Conservation (phyloP, 1,140 invertebrate species). For the Helicorthomorpha holstii region DNA sequence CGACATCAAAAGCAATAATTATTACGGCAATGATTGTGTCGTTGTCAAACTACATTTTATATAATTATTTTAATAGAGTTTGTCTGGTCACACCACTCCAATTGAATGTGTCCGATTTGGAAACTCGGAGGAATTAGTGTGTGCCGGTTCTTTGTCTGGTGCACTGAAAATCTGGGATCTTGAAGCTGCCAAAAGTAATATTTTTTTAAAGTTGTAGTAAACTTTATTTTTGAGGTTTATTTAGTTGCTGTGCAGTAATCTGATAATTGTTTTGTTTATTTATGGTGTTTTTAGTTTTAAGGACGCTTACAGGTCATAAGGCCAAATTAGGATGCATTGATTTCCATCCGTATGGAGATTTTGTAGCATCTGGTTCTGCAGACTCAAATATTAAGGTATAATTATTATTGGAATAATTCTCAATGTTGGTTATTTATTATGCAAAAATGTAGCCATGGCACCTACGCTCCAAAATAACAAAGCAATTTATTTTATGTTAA, state of each 20-base stretch:
- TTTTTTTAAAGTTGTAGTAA: neutral
- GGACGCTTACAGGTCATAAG: constrained; percentile 86
- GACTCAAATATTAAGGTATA: constrained; percentile 68
- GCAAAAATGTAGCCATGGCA: neutral
- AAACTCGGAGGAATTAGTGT: constrained; percentile 83
- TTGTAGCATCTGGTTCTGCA: constrained; percentile 76
- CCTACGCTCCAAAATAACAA: too few species aligned
- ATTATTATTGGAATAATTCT: neutral
- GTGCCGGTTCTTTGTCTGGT: constrained; percentile 82
- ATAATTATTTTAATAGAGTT: constrained; percentile 45
- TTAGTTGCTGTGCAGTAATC: neutral
- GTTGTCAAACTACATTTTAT: neutral
- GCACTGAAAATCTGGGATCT: constrained; percentile 93
- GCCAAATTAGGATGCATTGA: constrained; percentile 75
- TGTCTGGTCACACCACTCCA: constrained; percentile 79
- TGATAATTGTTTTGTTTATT: too few species aligned
- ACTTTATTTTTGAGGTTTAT: too few species aligned
- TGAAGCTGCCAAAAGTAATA: constrained; percentile 61
- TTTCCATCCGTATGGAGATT: constrained; percentile 92
- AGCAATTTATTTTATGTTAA: too few species aligned
- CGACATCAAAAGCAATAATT: neutral
- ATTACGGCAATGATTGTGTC: neutral
- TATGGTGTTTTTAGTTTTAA: constrained; percentile 43
- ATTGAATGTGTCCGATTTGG: constrained; percentile 91
- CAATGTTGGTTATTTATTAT: neutral